phyloP scores from a whole-genome alignment of 1,140 invertebrate genomes.

The Palaemon carinicauda region DNA sequence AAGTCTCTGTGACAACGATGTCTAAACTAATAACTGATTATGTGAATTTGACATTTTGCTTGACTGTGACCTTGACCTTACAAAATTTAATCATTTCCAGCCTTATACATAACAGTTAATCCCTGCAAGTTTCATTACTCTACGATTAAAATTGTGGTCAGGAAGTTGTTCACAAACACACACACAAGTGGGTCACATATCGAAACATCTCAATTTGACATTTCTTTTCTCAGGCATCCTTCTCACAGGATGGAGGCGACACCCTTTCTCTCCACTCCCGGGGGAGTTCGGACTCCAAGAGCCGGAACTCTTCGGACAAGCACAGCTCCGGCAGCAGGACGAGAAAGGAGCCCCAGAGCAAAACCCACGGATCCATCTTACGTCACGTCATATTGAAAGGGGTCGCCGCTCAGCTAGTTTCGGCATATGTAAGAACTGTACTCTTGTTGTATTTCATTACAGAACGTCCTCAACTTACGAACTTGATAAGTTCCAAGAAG shows the following conservation, averaged over 20 bases:
- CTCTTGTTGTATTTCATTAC: no score
- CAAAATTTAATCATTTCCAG: no score
- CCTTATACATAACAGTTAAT: no score
- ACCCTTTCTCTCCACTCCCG: slow-evolving; percentile 63
- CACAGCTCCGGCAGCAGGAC: slow-evolving; percentile 57
- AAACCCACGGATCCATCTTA: slow-evolving; percentile 75
- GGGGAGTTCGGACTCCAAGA: slow-evolving; percentile 62
- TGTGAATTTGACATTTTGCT: no score
- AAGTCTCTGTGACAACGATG: no score
- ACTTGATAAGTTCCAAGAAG: no score
- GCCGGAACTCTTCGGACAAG: slow-evolving; percentile 60
- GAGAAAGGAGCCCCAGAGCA: slow-evolving; percentile 61
- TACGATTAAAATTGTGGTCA: no score
- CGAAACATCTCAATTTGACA: not conserved
- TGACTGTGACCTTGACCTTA: no score
- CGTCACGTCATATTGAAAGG: slow-evolving; percentile 83
- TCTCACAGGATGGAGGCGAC: slow-evolving; percentile 62
- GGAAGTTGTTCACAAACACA: no score
- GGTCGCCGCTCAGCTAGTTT: slow-evolving; percentile 84
- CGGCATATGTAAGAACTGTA: slow-evolving; percentile 74
- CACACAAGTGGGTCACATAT: not conserved
- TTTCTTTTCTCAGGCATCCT: slow-evolving; percentile 51
- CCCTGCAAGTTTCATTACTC: no score
- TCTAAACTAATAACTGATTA: no score
- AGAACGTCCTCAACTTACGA: no score